Base-by-base conservation (phyloP, 1,140 invertebrate genomes). In the Ips nitidus region DNA sequence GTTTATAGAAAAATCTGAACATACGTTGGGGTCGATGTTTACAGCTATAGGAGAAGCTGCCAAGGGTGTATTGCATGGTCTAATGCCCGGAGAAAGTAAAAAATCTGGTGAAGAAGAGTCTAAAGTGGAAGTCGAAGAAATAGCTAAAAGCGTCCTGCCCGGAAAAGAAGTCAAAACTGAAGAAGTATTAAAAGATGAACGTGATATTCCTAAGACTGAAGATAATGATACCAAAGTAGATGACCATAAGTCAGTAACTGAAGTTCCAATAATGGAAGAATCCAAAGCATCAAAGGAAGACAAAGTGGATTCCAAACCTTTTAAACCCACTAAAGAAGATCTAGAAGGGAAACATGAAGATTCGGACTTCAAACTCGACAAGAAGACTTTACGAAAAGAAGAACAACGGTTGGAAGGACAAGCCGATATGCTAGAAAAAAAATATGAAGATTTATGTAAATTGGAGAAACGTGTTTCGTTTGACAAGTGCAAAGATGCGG, bases 391-490 rank as follows among this genome's bases (percentile, higher is more conserved):
- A 22, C 45, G 64, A 43, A 71, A 73, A 50, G 61, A 71, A 53
- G 61, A 71, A 57, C 64, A 72, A 50, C 59, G 63, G 39, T 63
- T 75, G 2, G 72, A 74, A 60, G 40, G 74, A 53, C 40, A 69
- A 66, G 67, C 60, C 3, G 43, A 59, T 43, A 50, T 72, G 41
- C 45, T 72, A 6, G 64, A 62, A 52, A 57, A 66, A 41, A 60
- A 41, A 45, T 71, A 70, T 41, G 66, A 74, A 52, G 61, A 61
- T 52, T 45, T 74, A 43, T 43, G 52, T 4, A 70, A 73, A 66
- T 64, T 75, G 40, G 50, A 72, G 5, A 45, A 74, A 61, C 58
- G 55, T 7, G 55, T 74, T 37, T 53, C 65, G 8, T 74, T 75
- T 61, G 73, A 62, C 8, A 74, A 74, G 42, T 74, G 73, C 50